Evolutionary conservation across 1,140 invertebrate genomes (phyloP), one percentile per base, ranked within the genome.

Genomic region (Heliconius congener): DNA sequence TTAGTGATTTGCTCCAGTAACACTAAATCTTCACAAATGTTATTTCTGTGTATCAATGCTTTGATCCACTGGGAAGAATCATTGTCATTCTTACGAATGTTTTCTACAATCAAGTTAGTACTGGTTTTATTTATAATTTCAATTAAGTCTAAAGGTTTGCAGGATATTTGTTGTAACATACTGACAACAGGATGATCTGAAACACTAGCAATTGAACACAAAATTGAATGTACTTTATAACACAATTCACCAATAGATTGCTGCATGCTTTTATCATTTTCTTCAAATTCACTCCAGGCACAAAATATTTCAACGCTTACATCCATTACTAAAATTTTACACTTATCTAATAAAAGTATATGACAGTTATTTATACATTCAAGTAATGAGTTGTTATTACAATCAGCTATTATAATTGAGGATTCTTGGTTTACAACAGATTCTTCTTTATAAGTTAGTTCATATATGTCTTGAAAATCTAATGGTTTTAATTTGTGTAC

Each of bases 201-300:
- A n/a, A 89, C 13, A 79, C 60, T 80, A 57, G 71, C 79, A 27
- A 90, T 81, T 74, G 79, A 78, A 79, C 19, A 85, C 16, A 73
- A 89, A 60, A 74, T 84, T 78, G 39, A 70, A 81, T 81, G 83
- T 19, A 93, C 77, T 79, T 88, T 89, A 74, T 90, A 86, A 78
- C 86, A 88, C 8, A 91, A 71, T 77, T 93, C 88, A 39, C 91
- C 91, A 78, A 94, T 87, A 57, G 71, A 82, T 80, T 90, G 86
- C 77, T 94, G 93, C 88, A 93, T 90, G 50, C 74, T 92, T 84
- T 85, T 85, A 16, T 86, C 87, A 78, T 86, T 83, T 37, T 91
- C 87, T 83, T 90, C 88, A 91, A 87, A 93, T 80, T 94, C 93
- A 86, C 90, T 93, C 93, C 93, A 94, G 23, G 91, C 87, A 86